Evolutionary conservation across 2,113 vertebrate species (phyloP), one percentile per base, ranked within the genome.

Genomic region (Pteruthius melanotis): DNA sequence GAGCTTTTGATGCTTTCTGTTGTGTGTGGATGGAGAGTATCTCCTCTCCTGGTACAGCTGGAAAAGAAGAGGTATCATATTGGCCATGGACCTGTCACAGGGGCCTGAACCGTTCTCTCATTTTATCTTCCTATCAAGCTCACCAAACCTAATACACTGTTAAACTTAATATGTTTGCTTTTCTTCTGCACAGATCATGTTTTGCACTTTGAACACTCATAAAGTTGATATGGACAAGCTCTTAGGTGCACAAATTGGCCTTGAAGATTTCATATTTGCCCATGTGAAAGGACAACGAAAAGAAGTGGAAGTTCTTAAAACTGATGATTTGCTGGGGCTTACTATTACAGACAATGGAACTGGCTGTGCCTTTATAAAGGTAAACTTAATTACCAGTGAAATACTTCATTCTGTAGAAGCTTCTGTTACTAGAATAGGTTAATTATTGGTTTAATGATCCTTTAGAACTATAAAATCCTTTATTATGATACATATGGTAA

Each of bases 191-290:
- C 96, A 99, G 99, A 99, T 99, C 94, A 97, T 99, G 93, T 99
- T 99, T 96, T 99, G 99, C 91, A 99, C 99, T 69, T 98, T 99
- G 96, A 99, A 99, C 95, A 99, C 99, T 50, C 99, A 99, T 94
- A 99, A 98, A 98, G 97, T 98, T 50, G 99, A 99, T 97, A 99
- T 99, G 99, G 99, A 98, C 40, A 99, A 98, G 94, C 98, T 99
- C 66, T 97, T 99, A 64, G 99, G 99, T 71, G 98, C 98, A 9
- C 99, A 99, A 86, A 98, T 99, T 42, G 99, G 99, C 52, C 98
- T 99, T 16, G 99, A 99, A 94, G 99, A 99, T 95, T 99, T 99
- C 75, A 99, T 99, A 97, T 99, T 99, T 94, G 99, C 99, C 83
- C 99, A 99, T 23, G 69, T 99, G 50, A 99, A 98, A 97, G 99